Conservation (phyloP, 2,888 invertebrate genomes). For the Oxyteleia sp. region DNA sequence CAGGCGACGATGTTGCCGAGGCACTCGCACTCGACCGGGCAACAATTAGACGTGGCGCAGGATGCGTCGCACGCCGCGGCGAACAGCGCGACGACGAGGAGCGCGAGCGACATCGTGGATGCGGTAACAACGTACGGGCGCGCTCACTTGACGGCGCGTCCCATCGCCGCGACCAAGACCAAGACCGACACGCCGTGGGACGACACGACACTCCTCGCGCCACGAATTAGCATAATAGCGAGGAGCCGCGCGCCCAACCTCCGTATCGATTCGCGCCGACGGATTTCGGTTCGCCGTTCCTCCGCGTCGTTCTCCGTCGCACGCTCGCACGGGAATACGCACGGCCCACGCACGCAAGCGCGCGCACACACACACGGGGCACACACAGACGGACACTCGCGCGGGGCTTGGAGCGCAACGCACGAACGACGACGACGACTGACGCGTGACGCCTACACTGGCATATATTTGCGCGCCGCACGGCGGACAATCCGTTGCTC, state of each 20-base stretch:
- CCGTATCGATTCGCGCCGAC: constrained; percentile 79
- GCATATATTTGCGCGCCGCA: constrained; percentile 17
- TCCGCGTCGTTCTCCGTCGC: no score
- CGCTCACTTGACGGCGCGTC: constrained; percentile 57
- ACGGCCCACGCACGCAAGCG: constrained; percentile 70
- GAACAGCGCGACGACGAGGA: constrained; percentile 49
- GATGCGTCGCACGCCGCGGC: constrained; percentile 27
- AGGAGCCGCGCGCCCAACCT: constrained; percentile 69
- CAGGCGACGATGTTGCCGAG: constrained; percentile 85
- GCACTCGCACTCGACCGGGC: constrained; percentile 85
- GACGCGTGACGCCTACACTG: constrained; percentile 75
- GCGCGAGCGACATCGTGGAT: constrained; percentile 40
- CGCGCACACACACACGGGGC: constrained; percentile 79
- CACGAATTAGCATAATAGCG: constrained; percentile 76
- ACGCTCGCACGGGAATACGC: no score
- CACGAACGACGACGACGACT: no score
- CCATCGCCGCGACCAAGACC: constrained; percentile 25
- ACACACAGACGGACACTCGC: no score
- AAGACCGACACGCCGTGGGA: constrained; percentile 37
- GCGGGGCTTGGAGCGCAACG: no score
- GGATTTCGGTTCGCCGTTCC: no score
- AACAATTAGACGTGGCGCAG: constrained; percentile 77
- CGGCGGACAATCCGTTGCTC: no score
- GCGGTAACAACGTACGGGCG: no score
- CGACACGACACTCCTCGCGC: constrained; percentile 58